Evolutionary conservation across 2,888 invertebrate genomes (phyloP).

Genomic region (Eristalis intricaria): DNA sequence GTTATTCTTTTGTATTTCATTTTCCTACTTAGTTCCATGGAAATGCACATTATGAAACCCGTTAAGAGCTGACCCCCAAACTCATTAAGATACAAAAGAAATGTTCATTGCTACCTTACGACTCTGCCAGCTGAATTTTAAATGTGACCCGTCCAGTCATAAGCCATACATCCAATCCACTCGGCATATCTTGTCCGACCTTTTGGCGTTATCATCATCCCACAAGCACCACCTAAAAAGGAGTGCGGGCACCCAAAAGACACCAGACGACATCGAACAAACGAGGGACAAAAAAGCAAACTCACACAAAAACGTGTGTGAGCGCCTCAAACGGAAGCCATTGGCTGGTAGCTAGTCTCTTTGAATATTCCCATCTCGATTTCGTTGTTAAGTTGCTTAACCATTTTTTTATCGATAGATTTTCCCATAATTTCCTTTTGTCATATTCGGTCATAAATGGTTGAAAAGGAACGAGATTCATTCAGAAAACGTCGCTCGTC

Average conservation of each 20-base stretch:
- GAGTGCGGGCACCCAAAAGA: constrained; percentile 50
- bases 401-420: constrained; percentile 48
- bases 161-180: constrained; percentile 32
- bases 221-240: constrained; percentile 25
- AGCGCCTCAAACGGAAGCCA: constrained; percentile 60
- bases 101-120: constrained; percentile 27
- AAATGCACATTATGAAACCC: constrained; percentile 25
- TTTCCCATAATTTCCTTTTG: constrained; percentile 70
- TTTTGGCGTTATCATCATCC: constrained; percentile 68
- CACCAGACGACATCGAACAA: not conserved
- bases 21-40: constrained; percentile 10
- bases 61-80: constrained; percentile 18
- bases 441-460: constrained; percentile 70
- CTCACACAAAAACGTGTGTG: constrained; percentile 54
- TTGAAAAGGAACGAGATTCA: constrained; percentile 20
- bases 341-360: constrained; percentile 36
- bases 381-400: constrained; percentile 40
- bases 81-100: constrained; percentile 42
- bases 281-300: constrained; percentile 1
- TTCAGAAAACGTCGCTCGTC: constrained; percentile 45
- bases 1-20: constrained; percentile 8
- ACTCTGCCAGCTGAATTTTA: constrained; percentile 57
- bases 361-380: constrained; percentile 46
- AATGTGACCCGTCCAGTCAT: constrained; percentile 43
- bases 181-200: constrained; percentile 35